phyloP scores from a whole-genome alignment of 2,888 invertebrate genomes.

The Rhabditophanes sp. region DNA sequence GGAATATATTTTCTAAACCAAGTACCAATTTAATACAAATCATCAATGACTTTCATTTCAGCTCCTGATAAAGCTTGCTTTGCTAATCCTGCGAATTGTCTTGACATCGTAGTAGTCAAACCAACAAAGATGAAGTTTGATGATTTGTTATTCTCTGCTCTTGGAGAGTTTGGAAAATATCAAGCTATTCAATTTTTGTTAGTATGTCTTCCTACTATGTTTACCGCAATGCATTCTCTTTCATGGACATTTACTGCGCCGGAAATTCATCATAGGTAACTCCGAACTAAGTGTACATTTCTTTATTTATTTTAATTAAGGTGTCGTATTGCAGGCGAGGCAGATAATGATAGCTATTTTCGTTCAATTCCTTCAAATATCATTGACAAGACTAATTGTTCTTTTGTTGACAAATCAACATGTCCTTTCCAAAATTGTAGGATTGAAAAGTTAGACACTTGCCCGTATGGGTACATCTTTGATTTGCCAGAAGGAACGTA shows the following conservation, averaged over 20 bases:
- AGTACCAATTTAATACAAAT: no score
- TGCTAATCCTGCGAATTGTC: no score
- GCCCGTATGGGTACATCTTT: slow-evolving; percentile 21
- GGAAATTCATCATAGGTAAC: slow-evolving; percentile 27
- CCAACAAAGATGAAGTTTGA: slow-evolving; percentile 44
- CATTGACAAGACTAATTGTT: slow-evolving; percentile 7
- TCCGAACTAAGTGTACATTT: slow-evolving; percentile 3
- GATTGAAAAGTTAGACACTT: slow-evolving; percentile 5
- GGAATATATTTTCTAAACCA: no score
- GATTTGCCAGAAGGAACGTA: slow-evolving; percentile 25
- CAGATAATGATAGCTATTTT: slow-evolving; percentile 13
- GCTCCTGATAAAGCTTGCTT: no score
- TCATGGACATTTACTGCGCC: slow-evolving; percentile 42
- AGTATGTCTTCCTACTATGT: slow-evolving; percentile 39
- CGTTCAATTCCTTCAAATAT: neutral
- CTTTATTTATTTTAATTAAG: slow-evolving; percentile 10
- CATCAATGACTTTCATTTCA: no score
- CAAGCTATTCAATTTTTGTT: slow-evolving; percentile 37
- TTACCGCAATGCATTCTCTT: slow-evolving; percentile 42
- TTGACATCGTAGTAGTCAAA: no score
- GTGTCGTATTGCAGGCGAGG: slow-evolving; percentile 21
- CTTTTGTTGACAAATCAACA: slow-evolving; percentile 2
- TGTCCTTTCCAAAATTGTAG: slow-evolving; percentile 14
- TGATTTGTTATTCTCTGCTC: slow-evolving; percentile 34
- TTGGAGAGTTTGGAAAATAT: slow-evolving; percentile 42